Conservation (phyloP, 2,797 vertebrate genomes). For the Eremophila alpestris region DNA sequence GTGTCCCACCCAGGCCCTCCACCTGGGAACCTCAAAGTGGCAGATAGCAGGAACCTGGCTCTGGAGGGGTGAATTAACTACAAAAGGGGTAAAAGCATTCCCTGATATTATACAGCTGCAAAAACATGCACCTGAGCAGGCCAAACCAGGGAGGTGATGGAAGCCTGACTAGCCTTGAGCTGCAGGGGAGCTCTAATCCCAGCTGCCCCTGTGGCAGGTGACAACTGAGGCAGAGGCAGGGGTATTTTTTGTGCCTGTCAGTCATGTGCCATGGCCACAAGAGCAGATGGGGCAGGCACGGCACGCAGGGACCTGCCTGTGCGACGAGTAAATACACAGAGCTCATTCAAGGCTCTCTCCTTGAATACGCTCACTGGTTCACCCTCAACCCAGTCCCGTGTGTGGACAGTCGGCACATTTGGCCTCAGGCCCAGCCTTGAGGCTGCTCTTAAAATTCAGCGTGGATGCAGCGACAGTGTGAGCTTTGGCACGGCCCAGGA, state of each 20-base stretch:
- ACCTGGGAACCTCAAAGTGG: neutral
- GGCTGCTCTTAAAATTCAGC: slow-evolving; percentile 65
- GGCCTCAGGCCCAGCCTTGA: slow-evolving; percentile 68
- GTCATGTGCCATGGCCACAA: neutral
- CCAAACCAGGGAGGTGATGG: neutral
- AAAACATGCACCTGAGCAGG: neutral
- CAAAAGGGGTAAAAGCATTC: neutral
- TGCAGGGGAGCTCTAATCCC: neutral
- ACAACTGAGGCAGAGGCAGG: slow-evolving; percentile 22
- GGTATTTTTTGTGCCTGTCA: slow-evolving; percentile 49
- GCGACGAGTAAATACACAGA: neutral
- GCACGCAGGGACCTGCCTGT: slow-evolving; percentile 38
- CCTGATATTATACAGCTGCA: neutral
- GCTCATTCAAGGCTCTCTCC: slow-evolving; percentile 1
- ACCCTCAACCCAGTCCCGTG: neutral
- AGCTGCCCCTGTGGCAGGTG: slow-evolving; percentile 38
- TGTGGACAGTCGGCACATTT: slow-evolving; percentile 33
- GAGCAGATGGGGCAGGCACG: slow-evolving; percentile 62
- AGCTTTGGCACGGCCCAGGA: neutral
- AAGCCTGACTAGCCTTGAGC: neutral
- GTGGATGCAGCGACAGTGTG: neutral
- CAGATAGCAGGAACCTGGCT: neutral
- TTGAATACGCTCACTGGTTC: neutral
- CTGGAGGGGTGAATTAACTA: neutral
- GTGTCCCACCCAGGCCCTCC: neutral